Base-by-base conservation (phyloP, 2,888 invertebrate species). In the Operophtera brumata region DNA sequence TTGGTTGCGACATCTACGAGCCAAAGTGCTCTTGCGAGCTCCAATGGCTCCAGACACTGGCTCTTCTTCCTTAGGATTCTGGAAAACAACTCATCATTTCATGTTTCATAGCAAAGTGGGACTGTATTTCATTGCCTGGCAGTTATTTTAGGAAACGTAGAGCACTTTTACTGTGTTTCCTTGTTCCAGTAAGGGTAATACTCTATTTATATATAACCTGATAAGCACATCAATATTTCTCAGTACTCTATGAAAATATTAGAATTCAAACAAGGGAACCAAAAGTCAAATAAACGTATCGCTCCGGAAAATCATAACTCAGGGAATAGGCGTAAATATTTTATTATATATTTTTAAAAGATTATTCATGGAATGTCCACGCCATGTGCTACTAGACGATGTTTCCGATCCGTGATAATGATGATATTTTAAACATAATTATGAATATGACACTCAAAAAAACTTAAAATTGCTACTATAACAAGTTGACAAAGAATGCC, bases 1-100 rank as follows among this genome's bases (percentile, higher is more conserved):
- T 52, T 84, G 86, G 12, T 72, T 61, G 3, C 87, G 84, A 59
- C 86, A 90, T 35, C 79, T 77, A 37, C 76, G 80, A 8, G 74
- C 80, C 43, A 90, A 61, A 2, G 73, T 69, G 59, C 75, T 80
- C 63, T 79, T 86, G 28, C 77, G 81, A 7, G 82, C 80, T 11
- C 66, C 69, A 54, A 64, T 72, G 9, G 63, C 61, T 1, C 71
- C 68, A 1, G 80, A 75, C 1, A 77, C 71, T n/a, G 70, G 72
- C 13, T 63, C 68, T 20, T 76, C 57, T 34, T 72, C 75, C 25
- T 69, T 72, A n/a, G 56, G 52, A 59, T 72, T 67, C 54, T 66
- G 59, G 39, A 47, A 47, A 6, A 34, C 6, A 10, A 34, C 11
- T 34, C 3, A 11, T 34, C n/a, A n/a, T n/a, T n/a, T n/a, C n/a